Conservation (phyloP, 2,797 vertebrate species). For the Furcifer pardalis region DNA sequence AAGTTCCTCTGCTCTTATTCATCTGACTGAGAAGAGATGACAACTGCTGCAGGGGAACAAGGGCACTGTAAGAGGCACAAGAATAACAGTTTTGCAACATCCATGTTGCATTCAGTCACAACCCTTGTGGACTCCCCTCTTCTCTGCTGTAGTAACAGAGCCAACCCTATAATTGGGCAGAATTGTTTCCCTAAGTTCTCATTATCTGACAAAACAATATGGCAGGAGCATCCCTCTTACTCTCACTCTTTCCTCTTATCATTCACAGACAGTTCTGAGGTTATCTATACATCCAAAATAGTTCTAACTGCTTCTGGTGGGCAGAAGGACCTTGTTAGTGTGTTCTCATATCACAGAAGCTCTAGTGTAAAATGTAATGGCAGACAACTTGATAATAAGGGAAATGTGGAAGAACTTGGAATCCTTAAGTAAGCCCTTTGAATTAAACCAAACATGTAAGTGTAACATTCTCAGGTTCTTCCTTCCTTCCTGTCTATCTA, state of each 20-base stretch:
- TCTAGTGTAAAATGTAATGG: not conserved
- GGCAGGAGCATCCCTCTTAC: not conserved
- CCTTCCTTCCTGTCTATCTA: too few relatives aligned
- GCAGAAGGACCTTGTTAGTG: not conserved
- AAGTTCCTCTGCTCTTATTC: conserved; percentile 28
- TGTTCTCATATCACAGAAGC: not conserved
- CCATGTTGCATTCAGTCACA: not conserved
- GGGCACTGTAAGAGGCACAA: not conserved
- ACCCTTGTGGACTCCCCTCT: not conserved
- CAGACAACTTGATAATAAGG: not conserved
- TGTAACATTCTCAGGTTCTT: too few relatives aligned
- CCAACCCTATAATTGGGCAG: not conserved
- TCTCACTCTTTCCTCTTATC: not conserved
- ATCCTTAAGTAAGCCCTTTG: not conserved
- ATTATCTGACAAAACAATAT: not conserved
- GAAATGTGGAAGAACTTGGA: not conserved
- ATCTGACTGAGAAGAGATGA: conserved; percentile 13
- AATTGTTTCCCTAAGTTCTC: not conserved
- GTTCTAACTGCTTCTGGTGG: not conserved
- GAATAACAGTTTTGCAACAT: not conserved
- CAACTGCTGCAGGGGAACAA: conserved; percentile 19
- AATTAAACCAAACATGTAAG: not conserved
- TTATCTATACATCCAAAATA: not conserved
- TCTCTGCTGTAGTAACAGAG: not conserved
- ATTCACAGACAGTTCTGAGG: not conserved